Evolutionary conservation across 2,797 vertebrate genomes (phyloP).

Genomic region (Varecia variegata): DNA sequence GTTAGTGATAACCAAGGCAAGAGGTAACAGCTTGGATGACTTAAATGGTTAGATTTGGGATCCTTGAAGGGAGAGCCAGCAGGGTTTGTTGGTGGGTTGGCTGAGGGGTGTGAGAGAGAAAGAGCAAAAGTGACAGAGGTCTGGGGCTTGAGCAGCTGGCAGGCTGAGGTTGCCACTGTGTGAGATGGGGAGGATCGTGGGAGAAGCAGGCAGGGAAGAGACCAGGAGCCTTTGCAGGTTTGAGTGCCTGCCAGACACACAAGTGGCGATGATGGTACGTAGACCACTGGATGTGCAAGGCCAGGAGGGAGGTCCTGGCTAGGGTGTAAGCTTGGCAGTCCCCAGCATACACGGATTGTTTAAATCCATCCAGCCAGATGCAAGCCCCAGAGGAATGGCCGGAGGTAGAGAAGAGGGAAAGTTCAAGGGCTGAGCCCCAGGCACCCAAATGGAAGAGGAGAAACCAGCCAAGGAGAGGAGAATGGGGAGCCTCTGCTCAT

Average conservation of each 20-base stretch:
- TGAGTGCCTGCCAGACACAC: neutral
- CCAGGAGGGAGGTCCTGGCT: neutral
- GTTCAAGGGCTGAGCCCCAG: neutral
- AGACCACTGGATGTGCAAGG: too few species aligned
- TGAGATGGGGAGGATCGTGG: neutral
- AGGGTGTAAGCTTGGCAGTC: neutral
- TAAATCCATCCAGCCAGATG: too few species aligned
- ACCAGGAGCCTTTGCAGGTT: neutral
- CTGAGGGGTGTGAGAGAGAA: neutral
- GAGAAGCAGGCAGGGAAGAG: neutral
- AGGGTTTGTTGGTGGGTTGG: neutral
- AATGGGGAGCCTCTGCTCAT: neutral
- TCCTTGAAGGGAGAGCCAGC: neutral
- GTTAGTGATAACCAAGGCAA: neutral
- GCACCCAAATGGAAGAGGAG: neutral
- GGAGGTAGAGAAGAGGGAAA: fast-evolving
- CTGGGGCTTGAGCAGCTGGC: neutral
- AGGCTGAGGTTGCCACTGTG: fast-evolving
- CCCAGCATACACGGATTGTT: fast-evolving
- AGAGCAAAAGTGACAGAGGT: neutral
- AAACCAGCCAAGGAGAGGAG: neutral
- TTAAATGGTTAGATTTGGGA: neutral
- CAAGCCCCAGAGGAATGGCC: neutral
- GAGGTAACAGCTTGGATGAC: neutral
- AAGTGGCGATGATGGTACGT: neutral